These are phyloP conservation scores for Onychostruthus taczanowskii DNA, from an alignment of 2,113 vertebrate species.

Conservation along the genomic window DNA sequence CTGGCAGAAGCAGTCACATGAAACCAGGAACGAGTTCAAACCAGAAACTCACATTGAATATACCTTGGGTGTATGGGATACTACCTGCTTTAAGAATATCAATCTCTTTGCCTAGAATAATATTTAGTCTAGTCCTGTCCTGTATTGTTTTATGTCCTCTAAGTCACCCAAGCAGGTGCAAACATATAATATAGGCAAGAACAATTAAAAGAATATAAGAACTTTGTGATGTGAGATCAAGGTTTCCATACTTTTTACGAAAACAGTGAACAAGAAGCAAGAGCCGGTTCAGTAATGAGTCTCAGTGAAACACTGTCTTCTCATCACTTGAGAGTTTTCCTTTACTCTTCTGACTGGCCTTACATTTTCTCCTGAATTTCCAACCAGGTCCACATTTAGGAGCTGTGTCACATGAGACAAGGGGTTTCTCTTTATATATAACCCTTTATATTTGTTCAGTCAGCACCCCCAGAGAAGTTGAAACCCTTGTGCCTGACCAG, in stretches of 20 bases:
- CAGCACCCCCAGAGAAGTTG: rapidly evolving
- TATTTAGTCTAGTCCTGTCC: not conserved
- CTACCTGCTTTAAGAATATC: not conserved
- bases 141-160: not conserved
- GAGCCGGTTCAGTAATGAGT: not conserved
- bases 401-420: not conserved
- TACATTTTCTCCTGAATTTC: not conserved
- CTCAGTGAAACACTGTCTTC: not conserved
- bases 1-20: not conserved
- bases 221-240: not conserved
- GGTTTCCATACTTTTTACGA: not conserved
- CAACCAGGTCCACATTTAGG: not conserved
- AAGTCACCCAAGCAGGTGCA: not conserved
- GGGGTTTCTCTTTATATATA: not conserved
- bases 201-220: not conserved
- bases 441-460: not conserved
- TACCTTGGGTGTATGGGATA: rapidly evolving
- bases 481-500: not conserved
- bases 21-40: not conserved
- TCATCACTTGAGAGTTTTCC: not conserved
- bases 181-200: not conserved
- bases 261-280: not conserved
- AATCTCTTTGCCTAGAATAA: not conserved
- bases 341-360: not conserved
- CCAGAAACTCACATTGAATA: not conserved